Evolutionary conservation across 1,140 invertebrate species (phyloP).

Genomic region (Drosophila hydei): DNA sequence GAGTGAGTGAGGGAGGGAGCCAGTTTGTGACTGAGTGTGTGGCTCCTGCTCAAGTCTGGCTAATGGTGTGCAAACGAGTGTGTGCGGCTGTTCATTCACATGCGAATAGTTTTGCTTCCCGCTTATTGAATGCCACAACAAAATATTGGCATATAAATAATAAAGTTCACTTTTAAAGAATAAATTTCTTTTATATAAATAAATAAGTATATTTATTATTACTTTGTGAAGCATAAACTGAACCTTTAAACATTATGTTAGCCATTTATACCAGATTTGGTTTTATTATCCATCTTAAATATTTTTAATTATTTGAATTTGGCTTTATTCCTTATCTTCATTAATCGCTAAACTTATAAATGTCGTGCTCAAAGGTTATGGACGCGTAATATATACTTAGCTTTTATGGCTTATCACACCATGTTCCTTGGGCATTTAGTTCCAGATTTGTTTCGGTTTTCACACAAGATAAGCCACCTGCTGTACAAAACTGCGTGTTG

Average conservation of each 20-base stretch:
- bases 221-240: neutral
- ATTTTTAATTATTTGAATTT: neutral
- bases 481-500: slow-evolving; percentile 26
- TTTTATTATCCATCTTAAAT: too few species aligned
- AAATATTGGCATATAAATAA: slow-evolving; percentile 9
- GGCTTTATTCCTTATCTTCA: too few species aligned
- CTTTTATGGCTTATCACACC: neutral
- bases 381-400: neutral
- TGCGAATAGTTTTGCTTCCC: slow-evolving; percentile 17
- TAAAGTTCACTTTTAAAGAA: neutral
- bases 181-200: too few species aligned
- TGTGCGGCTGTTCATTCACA: slow-evolving; percentile 8
- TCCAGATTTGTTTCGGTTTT: slow-evolving; percentile 15
- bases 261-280: too few species aligned
- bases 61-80: slow-evolving; percentile 46
- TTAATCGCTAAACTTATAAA: too few species aligned
- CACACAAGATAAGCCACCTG: slow-evolving; percentile 18
- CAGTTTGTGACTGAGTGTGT: slow-evolving; percentile 6
- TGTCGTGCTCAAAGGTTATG: neutral
- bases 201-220: too few species aligned
- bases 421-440: neutral
- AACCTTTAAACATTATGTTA: too few species aligned
- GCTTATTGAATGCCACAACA: slow-evolving; percentile 7
- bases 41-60: slow-evolving; percentile 26
- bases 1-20: neutral